Base-by-base conservation (phyloP, 2,888 invertebrate genomes). In the Nomada fucata region DNA sequence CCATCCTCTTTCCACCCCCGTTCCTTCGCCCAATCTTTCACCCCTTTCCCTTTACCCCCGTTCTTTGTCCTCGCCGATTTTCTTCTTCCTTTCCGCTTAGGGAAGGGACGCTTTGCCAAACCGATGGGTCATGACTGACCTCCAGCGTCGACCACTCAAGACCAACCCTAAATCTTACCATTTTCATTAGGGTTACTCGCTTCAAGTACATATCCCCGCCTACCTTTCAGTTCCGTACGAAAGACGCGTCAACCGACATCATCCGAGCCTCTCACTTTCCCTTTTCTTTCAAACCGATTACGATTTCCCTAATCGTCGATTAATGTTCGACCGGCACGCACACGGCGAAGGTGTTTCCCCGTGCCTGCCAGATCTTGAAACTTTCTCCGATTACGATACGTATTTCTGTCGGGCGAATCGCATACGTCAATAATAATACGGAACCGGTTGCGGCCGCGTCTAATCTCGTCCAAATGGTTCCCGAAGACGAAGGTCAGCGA, bases 401-500 rank as follows among this genome's bases (percentile, higher is more conserved):
- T 7, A 0, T 7, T 36, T 36, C 36, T 36, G 36, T 9, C 36
- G 5, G 36, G 1, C 36, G 36, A 36, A 36, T 60, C 10, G 36
- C 11, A 3, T 18, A 4, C 10, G 18, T 20, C 3, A 47, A 55
- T 26, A 67, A 15, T n/a, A 42, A 26, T 65, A n/a, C 36, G 18
- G 15, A 1, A 7, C n/a, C 42, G 52, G 26, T 69, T 26, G 4
- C 18, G 2, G 26, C 5, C 47, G n/a, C 44, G 57, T 79, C 36
- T 29, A 57, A 67, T 71, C 67, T 76, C 69, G 57, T 55, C 2
- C n/a, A 59, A 47, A 42, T 23, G 53, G 53, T 75, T 63, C 23
- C 60, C 50, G 15, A 59, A 50, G 55, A 52, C 42, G 79, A 85
- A 79, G 85, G 84, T 82, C 84, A 85, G 74, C 67, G 76, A 60